phyloP scores from a whole-genome alignment of 35 echinoderm and acorn worm species.

The Heliocidaris tuberculata region DNA sequence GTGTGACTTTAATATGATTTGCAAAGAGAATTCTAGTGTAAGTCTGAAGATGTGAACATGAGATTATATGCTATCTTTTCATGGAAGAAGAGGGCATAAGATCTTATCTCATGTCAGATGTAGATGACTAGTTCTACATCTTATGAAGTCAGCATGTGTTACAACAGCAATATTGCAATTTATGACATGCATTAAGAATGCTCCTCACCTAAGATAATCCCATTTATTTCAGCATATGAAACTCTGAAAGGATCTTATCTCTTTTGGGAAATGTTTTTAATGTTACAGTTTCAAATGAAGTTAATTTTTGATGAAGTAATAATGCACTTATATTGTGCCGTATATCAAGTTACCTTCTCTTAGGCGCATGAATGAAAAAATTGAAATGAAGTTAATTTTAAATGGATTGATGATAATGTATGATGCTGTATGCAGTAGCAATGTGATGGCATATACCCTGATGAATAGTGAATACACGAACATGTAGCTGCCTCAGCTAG shows the following conservation, averaged over 20 bases:
- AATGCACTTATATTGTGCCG: no score
- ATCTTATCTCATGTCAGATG: neutral
- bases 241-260: neutral
- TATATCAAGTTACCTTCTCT: no score
- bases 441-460: neutral
- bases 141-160: conserved; percentile 7
- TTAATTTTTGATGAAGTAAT: no score
- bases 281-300: neutral
- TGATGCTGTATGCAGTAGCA: neutral
- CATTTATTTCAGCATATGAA: neutral
- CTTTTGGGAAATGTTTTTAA: neutral
- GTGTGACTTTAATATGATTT: neutral
- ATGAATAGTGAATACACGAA: neutral
- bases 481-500: neutral
- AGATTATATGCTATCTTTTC: neutral
- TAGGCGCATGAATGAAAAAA: no score
- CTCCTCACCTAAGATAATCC: neutral
- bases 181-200: neutral
- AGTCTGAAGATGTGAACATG: neutral
- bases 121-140: neutral
- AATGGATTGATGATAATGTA: no score
- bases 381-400: no score
- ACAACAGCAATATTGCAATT: no score
- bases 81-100: neutral
- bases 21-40: neutral